A percentile compares a stretch with the other conserved stretches of the same genome.
Evolutionary conservation across 2,797 vertebrate species (phyloP).

Genomic region (Nannoperca australis): DNA sequence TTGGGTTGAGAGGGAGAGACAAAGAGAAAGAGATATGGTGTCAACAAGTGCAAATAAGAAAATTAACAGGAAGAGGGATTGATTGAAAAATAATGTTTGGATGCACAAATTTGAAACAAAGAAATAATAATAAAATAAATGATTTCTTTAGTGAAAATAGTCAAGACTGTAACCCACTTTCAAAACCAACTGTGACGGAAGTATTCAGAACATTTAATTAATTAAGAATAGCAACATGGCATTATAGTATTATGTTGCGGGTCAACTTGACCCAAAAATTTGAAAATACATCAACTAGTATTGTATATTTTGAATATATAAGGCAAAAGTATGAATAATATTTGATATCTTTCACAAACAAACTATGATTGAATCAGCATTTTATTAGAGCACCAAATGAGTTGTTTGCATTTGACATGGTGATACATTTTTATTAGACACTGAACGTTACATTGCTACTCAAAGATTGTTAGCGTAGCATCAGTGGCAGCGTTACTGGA

Average conservation of each 20-base stretch:
- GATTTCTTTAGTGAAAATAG: no score
- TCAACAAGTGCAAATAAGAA: constrained; percentile 33
- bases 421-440: not conserved
- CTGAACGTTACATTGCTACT: not conserved
- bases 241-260: no score
- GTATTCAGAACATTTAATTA: no score
- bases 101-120: constrained; percentile 16
- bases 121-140: not conserved
- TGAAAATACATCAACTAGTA: no score
- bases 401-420: not conserved
- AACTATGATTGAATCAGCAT: not conserved
- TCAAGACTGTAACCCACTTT: no score
- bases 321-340: no score
- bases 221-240: no score
- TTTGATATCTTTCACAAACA: not conserved
- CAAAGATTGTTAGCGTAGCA: not conserved
- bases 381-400: not conserved
- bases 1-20: constrained; percentile 5
- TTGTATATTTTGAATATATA: no score
- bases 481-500: not conserved
- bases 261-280: not conserved
- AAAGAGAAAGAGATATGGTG: constrained; percentile 1
- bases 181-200: no score
- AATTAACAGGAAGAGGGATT: constrained; percentile 17
- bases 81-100: not conserved